Base-by-base conservation (phyloP, 1,140 invertebrate species). In the Eumaeus atala region DNA sequence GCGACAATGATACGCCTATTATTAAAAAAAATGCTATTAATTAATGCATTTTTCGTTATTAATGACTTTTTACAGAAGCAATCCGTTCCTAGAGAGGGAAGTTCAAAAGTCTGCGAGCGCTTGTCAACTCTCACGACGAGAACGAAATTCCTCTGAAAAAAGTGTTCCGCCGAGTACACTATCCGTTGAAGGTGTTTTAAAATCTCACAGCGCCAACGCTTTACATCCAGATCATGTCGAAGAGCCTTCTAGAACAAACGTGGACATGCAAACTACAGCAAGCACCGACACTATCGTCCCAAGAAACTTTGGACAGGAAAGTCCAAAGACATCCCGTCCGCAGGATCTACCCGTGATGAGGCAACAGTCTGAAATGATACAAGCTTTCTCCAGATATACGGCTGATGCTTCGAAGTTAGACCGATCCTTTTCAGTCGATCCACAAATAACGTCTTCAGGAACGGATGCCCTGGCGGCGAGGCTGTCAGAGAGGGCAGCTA, bases 41-140 rank as follows among this genome's bases (percentile, higher is more conserved):
- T 2, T 28, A 28, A 6, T 3, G 21, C 6, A 28, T 3, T 28
- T 28, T 28, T 28, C 11, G 18, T 48, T 5, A 2, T 51, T 51
- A 9, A 6, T 36, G 35, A 33, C 9, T 51, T 48, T 53, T 71
- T 66, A 1, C 66, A 88, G 87, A 75, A 88, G 86, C 60, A 88
- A 88, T 73, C 87, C 87, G 59, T 88, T 88, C 59, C 73, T 87
- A 16, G 81, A 87, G 55, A 80, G 78, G 53, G 83, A 90, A 79
- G 87, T 90, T 4, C 79, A 90, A 63, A 91, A 91, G 64, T 90
- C 90, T n/a, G 89, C 88, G 8, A 91, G 90, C 62, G 88, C 89
- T 11, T 88, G 89, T 49, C 84, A 85, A 58, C 61, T 87, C 9
- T 83, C 82, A 2, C 65, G 77, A 61, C 67, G 74, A 51, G 77